Evolutionary conservation across 2,888 invertebrate genomes (phyloP).

Genomic region (Aleiodes alternator): DNA sequence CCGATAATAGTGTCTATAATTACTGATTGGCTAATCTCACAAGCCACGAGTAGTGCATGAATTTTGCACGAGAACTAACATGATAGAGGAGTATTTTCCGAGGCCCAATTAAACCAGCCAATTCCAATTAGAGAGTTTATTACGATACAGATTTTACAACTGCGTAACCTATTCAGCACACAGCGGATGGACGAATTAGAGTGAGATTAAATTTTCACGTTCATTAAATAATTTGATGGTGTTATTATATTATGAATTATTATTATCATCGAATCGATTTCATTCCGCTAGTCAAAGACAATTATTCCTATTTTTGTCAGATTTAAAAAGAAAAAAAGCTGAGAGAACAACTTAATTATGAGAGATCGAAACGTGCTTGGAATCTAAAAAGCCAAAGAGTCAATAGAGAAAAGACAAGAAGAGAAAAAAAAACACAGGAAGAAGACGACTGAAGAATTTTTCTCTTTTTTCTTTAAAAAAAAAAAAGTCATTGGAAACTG

Average conservation of each 20-base stretch:
- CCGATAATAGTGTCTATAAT: slow-evolving; percentile 28
- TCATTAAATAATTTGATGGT: background rate
- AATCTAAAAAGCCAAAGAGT: slow-evolving; percentile 43
- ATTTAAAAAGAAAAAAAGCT: slow-evolving; percentile 5
- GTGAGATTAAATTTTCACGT: background rate
- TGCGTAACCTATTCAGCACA: background rate
- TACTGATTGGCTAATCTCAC: slow-evolving; percentile 31
- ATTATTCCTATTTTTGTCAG: no score
- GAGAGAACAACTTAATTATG: slow-evolving; percentile 41
- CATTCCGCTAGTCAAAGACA: no score
- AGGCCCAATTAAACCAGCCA: slow-evolving; percentile 52
- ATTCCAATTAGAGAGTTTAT: slow-evolving; percentile 50
- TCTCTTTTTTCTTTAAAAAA: background rate
- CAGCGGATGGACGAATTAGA: no score
- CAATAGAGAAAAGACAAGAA: slow-evolving; percentile 35
- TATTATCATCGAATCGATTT: background rate
- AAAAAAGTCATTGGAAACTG: slow-evolving; percentile 6
- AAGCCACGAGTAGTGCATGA: slow-evolving; percentile 33
- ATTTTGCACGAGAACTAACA: slow-evolving; percentile 44
- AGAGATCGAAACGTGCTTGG: slow-evolving; percentile 40
- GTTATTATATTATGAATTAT: background rate
- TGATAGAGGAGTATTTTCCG: slow-evolving; percentile 47
- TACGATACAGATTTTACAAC: slow-evolving; percentile 7
- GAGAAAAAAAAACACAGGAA: slow-evolving; percentile 10
- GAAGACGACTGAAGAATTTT: background rate